These are phyloP conservation scores for Nephila pilipes DNA, from an alignment of 1,140 invertebrate genomes.

Conservation along the genomic window DNA sequence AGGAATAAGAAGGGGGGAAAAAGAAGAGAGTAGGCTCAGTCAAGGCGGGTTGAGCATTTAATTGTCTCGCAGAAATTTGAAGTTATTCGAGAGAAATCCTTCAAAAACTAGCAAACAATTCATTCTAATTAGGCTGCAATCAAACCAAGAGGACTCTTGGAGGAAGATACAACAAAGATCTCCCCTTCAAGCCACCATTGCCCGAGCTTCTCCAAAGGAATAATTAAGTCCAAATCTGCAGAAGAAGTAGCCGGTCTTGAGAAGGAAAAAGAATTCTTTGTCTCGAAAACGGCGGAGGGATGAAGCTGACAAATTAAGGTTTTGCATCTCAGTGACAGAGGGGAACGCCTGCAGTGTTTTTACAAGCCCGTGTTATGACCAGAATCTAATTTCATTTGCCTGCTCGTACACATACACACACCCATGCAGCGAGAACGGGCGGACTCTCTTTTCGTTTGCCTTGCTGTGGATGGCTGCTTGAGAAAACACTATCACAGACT, in stretches of 20 bases:
- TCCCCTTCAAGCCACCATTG: slow-evolving; percentile 37
- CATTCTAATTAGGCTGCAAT: slow-evolving; percentile 57
- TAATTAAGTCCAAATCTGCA: slow-evolving; percentile 75
- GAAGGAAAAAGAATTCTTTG: slow-evolving; percentile 68
- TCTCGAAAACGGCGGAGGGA: slow-evolving; percentile 52
- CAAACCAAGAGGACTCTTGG: slow-evolving; percentile 34
- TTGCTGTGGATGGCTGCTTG: slow-evolving; percentile 71
- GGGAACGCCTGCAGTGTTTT: slow-evolving; percentile 76
- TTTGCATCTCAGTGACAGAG: slow-evolving; percentile 76
- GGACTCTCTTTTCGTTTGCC: slow-evolving; percentile 46
- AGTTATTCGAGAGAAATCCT: slow-evolving; percentile 36
- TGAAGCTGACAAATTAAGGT: slow-evolving; percentile 75
- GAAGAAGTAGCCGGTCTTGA: slow-evolving; percentile 36
- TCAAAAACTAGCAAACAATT: slow-evolving; percentile 63
- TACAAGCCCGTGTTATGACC: slow-evolving; percentile 76
- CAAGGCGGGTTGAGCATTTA: slow-evolving; percentile 31
- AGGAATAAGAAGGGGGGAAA: background rate
- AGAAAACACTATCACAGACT: slow-evolving; percentile 75
- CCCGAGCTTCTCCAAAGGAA: slow-evolving; percentile 45
- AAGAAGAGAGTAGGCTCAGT: background rate
- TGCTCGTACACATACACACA: slow-evolving; percentile 55
- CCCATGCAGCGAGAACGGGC: slow-evolving; percentile 7
- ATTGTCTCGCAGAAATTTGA: slow-evolving; percentile 44
- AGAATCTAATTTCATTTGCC: slow-evolving; percentile 77
- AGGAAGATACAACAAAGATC: slow-evolving; percentile 61